Conservation (phyloP, 1,140 invertebrate genomes). For the Aphaenogaster ashmeadi region DNA sequence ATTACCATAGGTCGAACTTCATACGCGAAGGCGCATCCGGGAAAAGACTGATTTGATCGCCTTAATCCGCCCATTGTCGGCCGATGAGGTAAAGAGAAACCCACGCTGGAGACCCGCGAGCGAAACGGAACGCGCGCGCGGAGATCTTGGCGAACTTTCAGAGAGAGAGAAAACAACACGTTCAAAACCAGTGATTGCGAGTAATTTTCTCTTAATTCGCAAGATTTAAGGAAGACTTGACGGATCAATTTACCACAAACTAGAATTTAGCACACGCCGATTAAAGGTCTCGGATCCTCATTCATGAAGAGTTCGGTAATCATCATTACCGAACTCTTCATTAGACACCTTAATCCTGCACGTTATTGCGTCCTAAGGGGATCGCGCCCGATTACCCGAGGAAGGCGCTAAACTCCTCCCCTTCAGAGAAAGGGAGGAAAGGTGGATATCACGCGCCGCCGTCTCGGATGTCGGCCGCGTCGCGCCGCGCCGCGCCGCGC, state of each 20-base stretch:
- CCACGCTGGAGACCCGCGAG: not conserved
- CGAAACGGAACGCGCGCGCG: not conserved
- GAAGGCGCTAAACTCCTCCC: not conserved
- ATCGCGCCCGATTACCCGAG: not conserved
- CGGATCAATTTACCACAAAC: not conserved
- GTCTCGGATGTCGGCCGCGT: slow-evolving; percentile 43
- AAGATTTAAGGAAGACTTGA: not conserved
- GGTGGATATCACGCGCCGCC: not conserved
- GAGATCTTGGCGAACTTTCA: not conserved
- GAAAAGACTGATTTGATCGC: slow-evolving; percentile 68
- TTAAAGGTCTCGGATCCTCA: not conserved
- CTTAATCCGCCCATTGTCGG: slow-evolving; percentile 52
- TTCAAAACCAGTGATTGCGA: not conserved
- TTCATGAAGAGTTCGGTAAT: not conserved
- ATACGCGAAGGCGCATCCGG: slow-evolving; percentile 63
- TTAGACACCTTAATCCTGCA: not conserved
- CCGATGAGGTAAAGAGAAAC: slow-evolving; percentile 35
- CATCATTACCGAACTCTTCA: not conserved
- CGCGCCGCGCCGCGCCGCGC: slow-evolving; percentile 62
- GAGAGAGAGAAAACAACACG: not conserved
- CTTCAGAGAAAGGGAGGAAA: slow-evolving; percentile 28
- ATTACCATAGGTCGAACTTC: slow-evolving; percentile 57
- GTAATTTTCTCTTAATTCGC: not conserved
- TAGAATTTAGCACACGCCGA: not conserved
- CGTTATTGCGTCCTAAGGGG: not conserved